These are phyloP conservation scores for Aurelia aurita complex sp. Pacific DNA, from an alignment of 30 jellyfish, hydroid and myxozoan species.

Conservation along the genomic window DNA sequence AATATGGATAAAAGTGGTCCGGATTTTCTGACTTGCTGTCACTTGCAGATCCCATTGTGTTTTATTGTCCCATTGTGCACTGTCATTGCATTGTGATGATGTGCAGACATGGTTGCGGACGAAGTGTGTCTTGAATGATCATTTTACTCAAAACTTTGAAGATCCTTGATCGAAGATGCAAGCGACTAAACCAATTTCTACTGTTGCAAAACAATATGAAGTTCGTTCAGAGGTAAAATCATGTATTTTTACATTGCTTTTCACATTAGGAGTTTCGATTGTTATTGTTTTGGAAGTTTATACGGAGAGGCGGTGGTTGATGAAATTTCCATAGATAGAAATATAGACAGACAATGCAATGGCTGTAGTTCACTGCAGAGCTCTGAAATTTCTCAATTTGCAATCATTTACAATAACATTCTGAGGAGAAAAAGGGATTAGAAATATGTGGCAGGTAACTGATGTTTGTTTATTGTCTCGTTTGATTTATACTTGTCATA, in stretches of 20 bases:
- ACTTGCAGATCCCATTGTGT: constrained; percentile 6
- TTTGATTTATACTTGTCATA: too few species aligned
- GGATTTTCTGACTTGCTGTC: constrained; percentile 10
- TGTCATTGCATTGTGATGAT: constrained; percentile 38
- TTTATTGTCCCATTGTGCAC: constrained; percentile 33
- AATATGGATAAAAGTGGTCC: neutral
- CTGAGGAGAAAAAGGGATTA: too few species aligned
- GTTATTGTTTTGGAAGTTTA: neutral
- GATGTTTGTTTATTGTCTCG: too few species aligned
- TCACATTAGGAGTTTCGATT: neutral
- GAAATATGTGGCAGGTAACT: too few species aligned
- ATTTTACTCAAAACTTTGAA: constrained; percentile 11
- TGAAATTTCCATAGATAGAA: neutral
- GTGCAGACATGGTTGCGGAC: constrained; percentile 24
- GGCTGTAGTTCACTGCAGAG: neutral
- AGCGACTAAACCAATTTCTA: constrained; percentile 46
- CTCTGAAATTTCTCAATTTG: too few species aligned
- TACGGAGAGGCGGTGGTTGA: neutral
- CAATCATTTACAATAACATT: too few species aligned
- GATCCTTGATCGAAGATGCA: constrained; percentile 44
- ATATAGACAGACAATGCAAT: neutral
- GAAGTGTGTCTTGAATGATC: neutral
- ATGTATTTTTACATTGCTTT: neutral
- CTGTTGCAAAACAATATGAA: constrained; percentile 51
- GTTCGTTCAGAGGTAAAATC: constrained; percentile 68